phyloP scores from a whole-genome alignment of 1,140 invertebrate genomes.

The Vanessa tameamea region DNA sequence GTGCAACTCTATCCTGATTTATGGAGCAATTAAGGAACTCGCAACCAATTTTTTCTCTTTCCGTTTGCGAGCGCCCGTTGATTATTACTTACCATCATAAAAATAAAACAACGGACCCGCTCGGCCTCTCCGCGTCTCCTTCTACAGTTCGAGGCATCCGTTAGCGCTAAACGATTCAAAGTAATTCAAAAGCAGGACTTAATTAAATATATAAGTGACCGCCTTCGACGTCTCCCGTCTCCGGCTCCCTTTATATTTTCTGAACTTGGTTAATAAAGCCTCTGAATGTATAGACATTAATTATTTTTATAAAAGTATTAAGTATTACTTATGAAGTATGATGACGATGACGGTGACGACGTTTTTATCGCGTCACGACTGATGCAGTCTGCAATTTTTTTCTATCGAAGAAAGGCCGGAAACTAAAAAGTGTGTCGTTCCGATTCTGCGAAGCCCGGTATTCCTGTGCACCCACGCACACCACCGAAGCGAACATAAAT shows the following conservation, averaged over 20 bases:
- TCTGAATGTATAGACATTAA: too few species aligned
- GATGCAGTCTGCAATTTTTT: slow-evolving; percentile 25
- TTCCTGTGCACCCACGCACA: slow-evolving; percentile 36
- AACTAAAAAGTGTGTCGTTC: slow-evolving; percentile 38
- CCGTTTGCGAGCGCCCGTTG: slow-evolving; percentile 4
- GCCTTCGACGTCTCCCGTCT: too few species aligned
- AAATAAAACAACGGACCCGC: slow-evolving; percentile 18
- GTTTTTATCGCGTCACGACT: not conserved
- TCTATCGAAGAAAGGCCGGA: slow-evolving; percentile 27
- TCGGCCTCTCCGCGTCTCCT: too few species aligned
- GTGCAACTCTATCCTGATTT: slow-evolving; percentile 40
- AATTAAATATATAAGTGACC: too few species aligned
- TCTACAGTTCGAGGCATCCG: not conserved
- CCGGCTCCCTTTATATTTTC: too few species aligned
- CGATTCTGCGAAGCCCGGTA: slow-evolving; percentile 39
- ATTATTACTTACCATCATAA: slow-evolving; percentile 27
- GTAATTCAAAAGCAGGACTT: too few species aligned
- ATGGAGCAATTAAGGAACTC: slow-evolving; percentile 36
- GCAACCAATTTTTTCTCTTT: slow-evolving; percentile 32
- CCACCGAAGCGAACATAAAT: slow-evolving; percentile 47
- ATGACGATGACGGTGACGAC: not conserved
- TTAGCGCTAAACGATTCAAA: not conserved
- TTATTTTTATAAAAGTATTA: too few species aligned
- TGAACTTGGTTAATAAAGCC: too few species aligned
- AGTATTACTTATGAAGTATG: too few species aligned